Evolutionary conservation across 2,113 vertebrate species (phyloP).

Genomic region (Leptocoma aspasia): DNA sequence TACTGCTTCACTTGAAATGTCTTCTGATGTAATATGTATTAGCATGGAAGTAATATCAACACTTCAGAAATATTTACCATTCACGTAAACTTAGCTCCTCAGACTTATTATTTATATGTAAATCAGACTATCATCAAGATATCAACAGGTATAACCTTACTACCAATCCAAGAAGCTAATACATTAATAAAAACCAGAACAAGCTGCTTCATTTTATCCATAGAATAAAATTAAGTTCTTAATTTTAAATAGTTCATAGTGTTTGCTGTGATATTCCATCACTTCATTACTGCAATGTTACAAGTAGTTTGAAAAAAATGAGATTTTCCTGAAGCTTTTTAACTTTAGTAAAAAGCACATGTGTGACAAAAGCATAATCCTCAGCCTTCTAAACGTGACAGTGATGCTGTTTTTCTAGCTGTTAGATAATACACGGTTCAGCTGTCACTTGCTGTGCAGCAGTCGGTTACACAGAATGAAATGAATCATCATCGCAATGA

Average conservation of each 20-base stretch:
- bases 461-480: constrained; percentile 6
- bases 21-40: neutral
- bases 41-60: neutral
- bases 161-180: neutral
- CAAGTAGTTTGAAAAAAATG: neutral
- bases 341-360: neutral
- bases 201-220: neutral
- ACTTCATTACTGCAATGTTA: neutral
- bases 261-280: neutral
- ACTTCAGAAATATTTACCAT: neutral
- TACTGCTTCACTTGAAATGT: neutral
- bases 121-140: neutral
- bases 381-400: neutral
- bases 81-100: neutral
- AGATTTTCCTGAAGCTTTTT: neutral
- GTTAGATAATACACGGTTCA: constrained; percentile 39
- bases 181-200: neutral
- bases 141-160: neutral
- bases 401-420: constrained; percentile 12
- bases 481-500: constrained; percentile 28
- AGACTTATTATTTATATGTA: neutral
- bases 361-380: neutral
- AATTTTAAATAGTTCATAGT: neutral
- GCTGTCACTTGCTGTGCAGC: constrained; percentile 24
- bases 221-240: neutral